Base-by-base conservation (phyloP, 2,888 invertebrate genomes). In the Trachelus tabidus region DNA sequence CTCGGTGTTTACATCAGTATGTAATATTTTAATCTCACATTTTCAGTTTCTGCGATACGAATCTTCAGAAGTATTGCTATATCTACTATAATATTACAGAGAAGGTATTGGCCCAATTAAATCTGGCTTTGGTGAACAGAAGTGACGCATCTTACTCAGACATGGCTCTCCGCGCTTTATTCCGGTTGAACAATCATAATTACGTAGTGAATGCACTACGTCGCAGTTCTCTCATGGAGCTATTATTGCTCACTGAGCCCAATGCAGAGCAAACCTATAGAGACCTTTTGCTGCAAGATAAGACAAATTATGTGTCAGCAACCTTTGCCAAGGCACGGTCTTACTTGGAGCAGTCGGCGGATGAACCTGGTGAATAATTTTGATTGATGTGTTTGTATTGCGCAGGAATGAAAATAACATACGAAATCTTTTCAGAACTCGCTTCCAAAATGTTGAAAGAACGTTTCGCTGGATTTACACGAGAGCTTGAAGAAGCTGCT, bases 121-220 rank as follows among this genome's bases (percentile, higher is more conserved):
- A 98, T 90, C 93, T 97, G 84, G 97, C 98, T 12, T 93, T 99
- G 56, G 94, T 97, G 80, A 98, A 95, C 90, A 97, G 98, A 92
- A 97, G 98, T 90, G 98, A 98, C 87, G 95, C 97, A 80, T 89
- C 90, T 11, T 99, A 99, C 89, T 95, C 95, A 69, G 98, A 98
- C 89, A 92, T 93, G 73, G 97, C 97, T 4, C 93, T 98, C 30
- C 96, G 96, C 86, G 96, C 98, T 11, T 94, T 98, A 77, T 99
- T 99, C 89, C 94, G 98, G 80, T 93, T 99, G 73, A 99, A 99
- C 92, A 99, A 99, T 91, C 97, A 97, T 83, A 96, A 98, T 91
- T 98, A 99, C 89, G 95, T 99, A 81, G 93, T 98, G n/a, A 98
- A 97, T 92, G 97, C 98, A 12, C 93, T 99, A 34, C 96, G 97